Conservation (phyloP, 2,888 invertebrate genomes). For the Pocota personata region DNA sequence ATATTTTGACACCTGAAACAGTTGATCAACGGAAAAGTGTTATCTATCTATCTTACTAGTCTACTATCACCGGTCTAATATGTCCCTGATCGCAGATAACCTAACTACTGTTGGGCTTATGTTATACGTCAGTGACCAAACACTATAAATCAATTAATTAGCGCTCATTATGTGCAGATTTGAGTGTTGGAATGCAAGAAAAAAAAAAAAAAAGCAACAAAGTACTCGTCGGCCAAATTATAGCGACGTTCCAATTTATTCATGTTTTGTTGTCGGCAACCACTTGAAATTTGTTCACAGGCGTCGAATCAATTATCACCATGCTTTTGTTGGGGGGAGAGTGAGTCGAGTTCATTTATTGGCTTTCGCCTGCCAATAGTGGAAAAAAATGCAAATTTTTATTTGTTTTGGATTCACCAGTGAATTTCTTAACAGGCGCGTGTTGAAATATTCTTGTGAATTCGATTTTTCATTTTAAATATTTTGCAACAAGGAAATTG, state of each 20-base stretch:
- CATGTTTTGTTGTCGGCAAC: neutral
- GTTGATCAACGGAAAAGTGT: no score
- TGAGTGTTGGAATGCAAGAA: neutral
- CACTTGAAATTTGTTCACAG: constrained; percentile 44
- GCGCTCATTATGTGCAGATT: constrained; percentile 20
- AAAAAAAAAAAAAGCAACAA: neutral
- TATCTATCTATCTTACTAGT: no score
- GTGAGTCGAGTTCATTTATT: neutral
- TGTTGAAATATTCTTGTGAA: neutral
- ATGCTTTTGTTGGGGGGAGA: neutral
- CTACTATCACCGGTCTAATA: neutral
- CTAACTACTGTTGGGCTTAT: neutral
- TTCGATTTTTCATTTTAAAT: neutral
- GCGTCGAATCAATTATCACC: constrained; percentile 51
- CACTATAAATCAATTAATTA: constrained; percentile 49
- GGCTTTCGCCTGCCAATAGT: neutral
- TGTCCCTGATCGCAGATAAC: neutral
- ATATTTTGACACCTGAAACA: no score
- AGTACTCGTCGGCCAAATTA: neutral
- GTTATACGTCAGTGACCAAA: constrained; percentile 4
- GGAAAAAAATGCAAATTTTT: neutral
- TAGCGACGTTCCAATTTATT: neutral
- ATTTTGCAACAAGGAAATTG: no score
- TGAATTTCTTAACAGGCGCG: neutral
- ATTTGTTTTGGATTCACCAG: neutral